phyloP scores from a whole-genome alignment of 1,140 invertebrate species.

The Brachionus angularis region DNA sequence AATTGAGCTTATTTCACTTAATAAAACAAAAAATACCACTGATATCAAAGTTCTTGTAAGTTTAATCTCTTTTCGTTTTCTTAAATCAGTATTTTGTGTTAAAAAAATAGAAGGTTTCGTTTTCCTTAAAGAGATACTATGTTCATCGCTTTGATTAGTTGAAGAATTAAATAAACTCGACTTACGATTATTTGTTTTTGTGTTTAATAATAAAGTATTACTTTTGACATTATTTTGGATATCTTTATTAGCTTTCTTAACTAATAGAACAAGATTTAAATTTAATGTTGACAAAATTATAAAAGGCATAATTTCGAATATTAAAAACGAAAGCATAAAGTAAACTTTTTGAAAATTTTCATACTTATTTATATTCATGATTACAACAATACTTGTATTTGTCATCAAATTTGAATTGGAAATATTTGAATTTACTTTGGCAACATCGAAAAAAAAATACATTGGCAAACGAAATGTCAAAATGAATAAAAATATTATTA shows the following conservation, averaged over 20 bases:
- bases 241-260: conserved; percentile 39
- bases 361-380: neutral
- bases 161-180: no score
- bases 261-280: conserved; percentile 20
- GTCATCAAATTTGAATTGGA: neutral
- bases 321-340: conserved; percentile 12
- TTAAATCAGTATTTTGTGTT: neutral
- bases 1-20: conserved; percentile 45
- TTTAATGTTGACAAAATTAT: conserved; percentile 29
- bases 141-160: no score
- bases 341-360: conserved; percentile 30
- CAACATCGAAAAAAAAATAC: conserved; percentile 34
- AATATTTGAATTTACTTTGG: neutral
- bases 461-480: conserved; percentile 15
- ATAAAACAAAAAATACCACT: conserved; percentile 45
- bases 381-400: neutral
- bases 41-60: conserved; percentile 45
- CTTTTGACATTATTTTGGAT: neutral
- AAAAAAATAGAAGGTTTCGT: no score
- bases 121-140: no score
- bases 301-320: conserved; percentile 43
- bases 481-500: conserved; percentile 5
- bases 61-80: conserved; percentile 39
- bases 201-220: no score
- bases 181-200: no score